Base-by-base conservation (phyloP, 2,888 invertebrate species). In the Andrena camellia region DNA sequence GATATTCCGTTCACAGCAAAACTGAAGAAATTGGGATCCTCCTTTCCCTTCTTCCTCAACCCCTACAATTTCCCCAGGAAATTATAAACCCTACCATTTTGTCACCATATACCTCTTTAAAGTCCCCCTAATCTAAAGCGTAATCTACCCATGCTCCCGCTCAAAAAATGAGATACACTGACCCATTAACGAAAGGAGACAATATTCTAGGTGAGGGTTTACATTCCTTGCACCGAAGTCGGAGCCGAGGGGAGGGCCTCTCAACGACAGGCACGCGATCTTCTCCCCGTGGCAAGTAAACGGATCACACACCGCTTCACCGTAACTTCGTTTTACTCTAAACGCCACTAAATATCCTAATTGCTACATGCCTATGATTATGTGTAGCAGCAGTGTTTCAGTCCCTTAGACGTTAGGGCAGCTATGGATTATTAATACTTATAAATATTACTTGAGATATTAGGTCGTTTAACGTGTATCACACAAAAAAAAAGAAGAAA, bases 241-340 rank as follows among this genome's bases (percentile, higher is more conserved):
- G 97, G 93, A 97, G 97, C 94, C 97, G 97, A 94, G 97, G 97
- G 90, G 97, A 97, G 93, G 97, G 97, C 91, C 95, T 97, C 92
- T 97, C 97, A 94, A 95, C 96, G 85, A 95, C 96, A 88, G 97
- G 97, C 89, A 96, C 96, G 86, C 94, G 95, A 90, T 93, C 94
- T 84, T 94, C 94, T 89, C 94, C 95, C 78, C 94, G 95, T 88
- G 94, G 94, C 92, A 95, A 95, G 92, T 95, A 90, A 93, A 85
- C 70, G 67, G 62, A 66, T 67, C 83, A 78, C 75, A 79, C 80
- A 42, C 76, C 72, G 84, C 85, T 89, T 83, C 88, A 84, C 80
- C 85, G 78, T 86, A 83, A 87, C 83, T 88, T 89, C 86, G 85
- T 84, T 84, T 81, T 83, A 85, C 72, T 84, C 60, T 84, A 81